Conservation (phyloP, 2,113 vertebrate genomes). For the Sardina pilchardus region DNA sequence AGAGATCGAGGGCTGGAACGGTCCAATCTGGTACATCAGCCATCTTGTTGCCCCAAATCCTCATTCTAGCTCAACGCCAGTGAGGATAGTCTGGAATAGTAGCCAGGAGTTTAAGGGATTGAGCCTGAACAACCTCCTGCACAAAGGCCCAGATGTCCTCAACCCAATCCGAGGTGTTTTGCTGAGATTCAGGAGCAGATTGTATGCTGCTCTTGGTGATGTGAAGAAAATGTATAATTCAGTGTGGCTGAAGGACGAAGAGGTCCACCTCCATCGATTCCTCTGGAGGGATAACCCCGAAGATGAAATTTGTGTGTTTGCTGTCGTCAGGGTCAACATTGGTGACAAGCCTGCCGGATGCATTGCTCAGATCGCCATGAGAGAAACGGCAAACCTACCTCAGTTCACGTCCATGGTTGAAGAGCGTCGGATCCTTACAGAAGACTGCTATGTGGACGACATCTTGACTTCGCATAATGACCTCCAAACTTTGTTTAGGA, state of each 20-base stretch:
- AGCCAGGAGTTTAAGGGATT: conserved; percentile 31
- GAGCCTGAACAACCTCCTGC: conserved; percentile 29
- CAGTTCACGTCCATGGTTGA: conserved; percentile 6
- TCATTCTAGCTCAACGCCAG: conserved; percentile 25
- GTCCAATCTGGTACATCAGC: conserved; percentile 13
- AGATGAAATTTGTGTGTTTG: conserved; percentile 27
- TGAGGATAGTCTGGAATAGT: conserved; percentile 36
- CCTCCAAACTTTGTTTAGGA: neutral
- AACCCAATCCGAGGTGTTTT: conserved; percentile 30
- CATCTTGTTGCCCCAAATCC: conserved; percentile 29
- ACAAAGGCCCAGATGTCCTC: conserved; percentile 30
- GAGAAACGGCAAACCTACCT: conserved; percentile 21
- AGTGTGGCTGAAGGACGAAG: conserved; percentile 31
- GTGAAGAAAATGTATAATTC: conserved; percentile 35
- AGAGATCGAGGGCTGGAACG: conserved; percentile 5
- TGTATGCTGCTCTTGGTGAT: conserved; percentile 27
- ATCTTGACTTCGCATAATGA: conserved; percentile 37
- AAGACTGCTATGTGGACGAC: conserved; percentile 42
- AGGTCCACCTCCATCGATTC: conserved; percentile 33
- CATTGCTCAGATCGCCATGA: conserved; percentile 7
- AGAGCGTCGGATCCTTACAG: neutral
- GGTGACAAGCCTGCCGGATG: neutral
- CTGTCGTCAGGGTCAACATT: conserved; percentile 23
- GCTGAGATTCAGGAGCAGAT: conserved; percentile 21
- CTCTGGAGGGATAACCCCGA: conserved; percentile 30